These are phyloP conservation scores for Muscicapa comitata DNA, from an alignment of 2,797 vertebrate species.

Conservation along the genomic window DNA sequence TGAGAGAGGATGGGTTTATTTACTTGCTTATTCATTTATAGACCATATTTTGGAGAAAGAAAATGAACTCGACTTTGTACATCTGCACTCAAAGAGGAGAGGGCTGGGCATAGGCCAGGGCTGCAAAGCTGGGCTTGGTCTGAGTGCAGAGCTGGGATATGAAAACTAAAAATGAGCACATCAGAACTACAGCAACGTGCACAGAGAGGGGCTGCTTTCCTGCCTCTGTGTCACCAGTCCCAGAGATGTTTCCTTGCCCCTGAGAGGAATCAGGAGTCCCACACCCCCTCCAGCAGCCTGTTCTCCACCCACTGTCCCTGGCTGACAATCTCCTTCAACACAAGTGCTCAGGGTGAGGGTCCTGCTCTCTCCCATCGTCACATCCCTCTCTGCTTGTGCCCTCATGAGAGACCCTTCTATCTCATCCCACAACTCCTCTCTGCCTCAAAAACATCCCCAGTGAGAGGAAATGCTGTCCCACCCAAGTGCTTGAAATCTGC, in stretches of 20 bases:
- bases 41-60: neutral
- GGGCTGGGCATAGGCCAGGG: fast-evolving
- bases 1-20: conserved; percentile 27
- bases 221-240: fast-evolving
- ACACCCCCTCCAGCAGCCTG: neutral
- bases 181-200: neutral
- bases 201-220: neutral
- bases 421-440: neutral
- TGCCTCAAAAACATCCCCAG: fast-evolving
- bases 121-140: neutral
- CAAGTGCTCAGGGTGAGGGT: neutral
- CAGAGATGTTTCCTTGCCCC: neutral
- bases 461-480: neutral
- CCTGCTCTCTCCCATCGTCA: neutral
- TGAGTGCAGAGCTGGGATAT: neutral
- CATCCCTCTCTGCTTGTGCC: neutral
- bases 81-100: neutral
- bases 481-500: neutral
- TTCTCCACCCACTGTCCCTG: neutral
- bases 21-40: conserved; percentile 34
- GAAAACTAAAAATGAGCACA: neutral
- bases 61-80: neutral
- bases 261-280: neutral
- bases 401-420: fast-evolving
- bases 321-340: neutral